Percentiles rank a stretch among this genome's conserved stretches.
These are phyloP conservation scores for Darevskia nairensis DNA, from an alignment of 2,797 vertebrate species.

Conservation along the genomic window DNA sequence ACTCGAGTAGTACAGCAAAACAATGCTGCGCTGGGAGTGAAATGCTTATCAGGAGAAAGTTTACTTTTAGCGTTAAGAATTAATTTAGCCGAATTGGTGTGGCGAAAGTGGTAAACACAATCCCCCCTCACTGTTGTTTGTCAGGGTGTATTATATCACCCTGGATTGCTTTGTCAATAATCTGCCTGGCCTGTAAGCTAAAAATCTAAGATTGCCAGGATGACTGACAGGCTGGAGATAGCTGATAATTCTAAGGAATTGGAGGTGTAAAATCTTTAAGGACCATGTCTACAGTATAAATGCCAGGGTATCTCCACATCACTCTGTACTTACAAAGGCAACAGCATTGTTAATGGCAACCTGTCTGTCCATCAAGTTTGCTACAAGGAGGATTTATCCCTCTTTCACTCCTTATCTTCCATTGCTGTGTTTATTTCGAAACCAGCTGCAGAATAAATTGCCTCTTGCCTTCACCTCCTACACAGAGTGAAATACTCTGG, in stretches of 20 bases:
- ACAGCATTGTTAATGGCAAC: slow-evolving; percentile 93
- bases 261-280: slow-evolving; percentile 99
- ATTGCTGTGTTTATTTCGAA: slow-evolving; percentile 84
- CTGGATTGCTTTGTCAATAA: slow-evolving; percentile 98
- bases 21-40: slow-evolving; percentile 49
- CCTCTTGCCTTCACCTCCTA: slow-evolving; percentile 85
- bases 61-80: slow-evolving; percentile 79
- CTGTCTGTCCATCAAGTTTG: slow-evolving; percentile 94
- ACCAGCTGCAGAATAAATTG: slow-evolving; percentile 85
- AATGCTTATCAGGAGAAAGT: slow-evolving; percentile 78
- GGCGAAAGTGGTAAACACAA: slow-evolving; percentile 78
- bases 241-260: slow-evolving; percentile 99
- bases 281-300: slow-evolving; percentile 95
- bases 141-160: slow-evolving; percentile 90
- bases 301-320: slow-evolving; percentile 98
- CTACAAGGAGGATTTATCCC: slow-evolving; percentile 91
- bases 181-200: slow-evolving; percentile 86
- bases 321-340: slow-evolving; percentile 92
- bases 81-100: slow-evolving; percentile 80
- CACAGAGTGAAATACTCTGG: slow-evolving; percentile 77
- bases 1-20: slow-evolving; percentile 27
- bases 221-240: slow-evolving; percentile 96
- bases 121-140: slow-evolving; percentile 88
- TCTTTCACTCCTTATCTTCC: slow-evolving; percentile 92
- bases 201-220: slow-evolving; percentile 90